A percentile compares a stretch with the other conserved stretches of the same genome.
These are phyloP conservation scores for Paradisaea rubra DNA, from an alignment of 2,113 vertebrate genomes.

Conservation along the genomic window DNA sequence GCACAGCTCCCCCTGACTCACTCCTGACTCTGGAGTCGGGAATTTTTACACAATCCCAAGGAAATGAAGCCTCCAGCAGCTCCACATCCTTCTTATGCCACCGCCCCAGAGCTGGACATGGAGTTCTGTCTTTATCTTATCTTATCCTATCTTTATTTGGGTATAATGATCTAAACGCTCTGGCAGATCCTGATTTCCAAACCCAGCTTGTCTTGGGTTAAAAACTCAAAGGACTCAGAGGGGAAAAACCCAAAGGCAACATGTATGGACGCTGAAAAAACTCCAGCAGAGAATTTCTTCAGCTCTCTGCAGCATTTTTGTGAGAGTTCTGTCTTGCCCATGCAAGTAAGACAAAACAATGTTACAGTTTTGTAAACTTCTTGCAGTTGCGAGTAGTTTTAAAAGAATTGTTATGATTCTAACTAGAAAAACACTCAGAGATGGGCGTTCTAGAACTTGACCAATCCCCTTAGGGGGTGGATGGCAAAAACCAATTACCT, in stretches of 20 bases:
- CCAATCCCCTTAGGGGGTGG: too few relatives aligned
- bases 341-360: too few relatives aligned
- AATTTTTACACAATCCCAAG: not conserved
- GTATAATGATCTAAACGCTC: not conserved
- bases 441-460: too few relatives aligned
- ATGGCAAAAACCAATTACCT: too few relatives aligned
- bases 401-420: too few relatives aligned
- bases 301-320: too few relatives aligned
- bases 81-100: accelerated
- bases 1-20: not conserved
- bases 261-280: too few relatives aligned
- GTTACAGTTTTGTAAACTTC: too few relatives aligned
- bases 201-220: not conserved
- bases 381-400: too few relatives aligned
- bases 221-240: not conserved
- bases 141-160: not conserved
- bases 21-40: not conserved
- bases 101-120: not conserved
- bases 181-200: not conserved
- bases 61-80: not conserved
- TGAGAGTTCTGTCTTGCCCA: too few relatives aligned
- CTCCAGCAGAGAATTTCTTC: too few relatives aligned
- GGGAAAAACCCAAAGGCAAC: not conserved
- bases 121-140: not conserved
- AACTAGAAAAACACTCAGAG: too few relatives aligned